Evolutionary conservation across 1,140 invertebrate species (phyloP).

Genomic region (Dendrolimus punctatus): DNA sequence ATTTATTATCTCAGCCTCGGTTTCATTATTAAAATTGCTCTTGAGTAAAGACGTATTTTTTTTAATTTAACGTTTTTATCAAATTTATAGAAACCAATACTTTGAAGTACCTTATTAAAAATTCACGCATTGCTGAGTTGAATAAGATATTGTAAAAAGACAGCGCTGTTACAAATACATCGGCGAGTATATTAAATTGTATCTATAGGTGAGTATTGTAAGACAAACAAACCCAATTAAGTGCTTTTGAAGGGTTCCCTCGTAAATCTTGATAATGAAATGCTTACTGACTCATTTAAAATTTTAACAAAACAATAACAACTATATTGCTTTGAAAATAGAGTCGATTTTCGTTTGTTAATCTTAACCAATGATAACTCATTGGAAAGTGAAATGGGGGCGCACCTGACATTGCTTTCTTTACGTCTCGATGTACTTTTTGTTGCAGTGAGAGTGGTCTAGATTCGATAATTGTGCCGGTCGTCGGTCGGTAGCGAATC

Average conservation of each 20-base stretch:
- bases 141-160: no score
- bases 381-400: conserved; percentile 68
- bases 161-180: no score
- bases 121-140: no score
- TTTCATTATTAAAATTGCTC: no score
- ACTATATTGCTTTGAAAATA: conserved; percentile 13
- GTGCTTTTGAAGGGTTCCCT: conserved; percentile 55
- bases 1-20: no score
- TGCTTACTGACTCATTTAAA: conserved; percentile 27
- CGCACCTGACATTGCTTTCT: conserved; percentile 66
- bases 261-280: conserved; percentile 65
- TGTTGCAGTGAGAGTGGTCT: conserved; percentile 70
- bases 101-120: no score
- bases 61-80: no score
- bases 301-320: conserved; percentile 8
- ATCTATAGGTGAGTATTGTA: conserved; percentile 2
- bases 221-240: conserved; percentile 53
- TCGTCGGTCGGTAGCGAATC: conserved; percentile 55
- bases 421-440: conserved; percentile 64
- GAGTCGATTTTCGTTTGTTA: conserved; percentile 27
- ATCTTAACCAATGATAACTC: conserved; percentile 36
- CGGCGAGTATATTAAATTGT: no score
- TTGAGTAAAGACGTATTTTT: no score
- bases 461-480: conserved; percentile 65
- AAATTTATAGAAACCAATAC: no score